Conservation (phyloP, 2,888 invertebrate genomes). For the Syrphus vitripennis region DNA sequence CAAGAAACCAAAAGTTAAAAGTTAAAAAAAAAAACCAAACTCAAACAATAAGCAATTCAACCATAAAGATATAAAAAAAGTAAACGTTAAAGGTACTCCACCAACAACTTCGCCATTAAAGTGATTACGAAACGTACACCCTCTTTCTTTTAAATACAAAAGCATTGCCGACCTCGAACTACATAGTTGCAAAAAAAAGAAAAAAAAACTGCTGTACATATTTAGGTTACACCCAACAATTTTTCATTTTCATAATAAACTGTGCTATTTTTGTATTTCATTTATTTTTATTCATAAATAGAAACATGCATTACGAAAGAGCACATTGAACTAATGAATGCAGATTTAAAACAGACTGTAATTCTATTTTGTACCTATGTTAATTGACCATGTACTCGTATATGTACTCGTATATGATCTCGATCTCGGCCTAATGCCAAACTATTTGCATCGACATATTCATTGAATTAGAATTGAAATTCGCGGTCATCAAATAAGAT, state of each 20-base stretch:
- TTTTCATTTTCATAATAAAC: conserved; percentile 26
- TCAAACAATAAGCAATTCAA: conserved; percentile 45
- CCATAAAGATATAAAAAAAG: conserved; percentile 24
- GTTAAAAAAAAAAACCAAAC: conserved; percentile 31
- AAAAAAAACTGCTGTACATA: neutral
- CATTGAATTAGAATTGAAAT: conserved; percentile 45
- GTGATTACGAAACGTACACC: conserved; percentile 40
- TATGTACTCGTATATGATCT: neutral
- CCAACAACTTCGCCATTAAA: conserved; percentile 1
- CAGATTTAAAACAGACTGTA: neutral
- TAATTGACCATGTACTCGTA: neutral
- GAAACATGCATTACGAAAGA: conserved; percentile 48
- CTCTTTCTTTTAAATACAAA: neutral
- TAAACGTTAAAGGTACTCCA: conserved; percentile 35
- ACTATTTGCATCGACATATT: conserved; percentile 46
- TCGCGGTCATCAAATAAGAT: conserved; percentile 46
- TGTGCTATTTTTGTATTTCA: conserved; percentile 14
- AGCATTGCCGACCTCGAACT: neutral
- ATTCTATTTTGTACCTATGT: neutral
- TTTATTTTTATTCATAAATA: conserved; percentile 23
- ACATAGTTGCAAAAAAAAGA: conserved; percentile 3
- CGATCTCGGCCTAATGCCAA: conserved; percentile 62
- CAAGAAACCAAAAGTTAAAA: neutral
- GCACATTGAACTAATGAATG: conserved; percentile 63
- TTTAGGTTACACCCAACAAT: conserved; percentile 21